These are phyloP conservation scores for Cygnus buccinator DNA, from an alignment of 2,113 vertebrate genomes.

Conservation along the genomic window DNA sequence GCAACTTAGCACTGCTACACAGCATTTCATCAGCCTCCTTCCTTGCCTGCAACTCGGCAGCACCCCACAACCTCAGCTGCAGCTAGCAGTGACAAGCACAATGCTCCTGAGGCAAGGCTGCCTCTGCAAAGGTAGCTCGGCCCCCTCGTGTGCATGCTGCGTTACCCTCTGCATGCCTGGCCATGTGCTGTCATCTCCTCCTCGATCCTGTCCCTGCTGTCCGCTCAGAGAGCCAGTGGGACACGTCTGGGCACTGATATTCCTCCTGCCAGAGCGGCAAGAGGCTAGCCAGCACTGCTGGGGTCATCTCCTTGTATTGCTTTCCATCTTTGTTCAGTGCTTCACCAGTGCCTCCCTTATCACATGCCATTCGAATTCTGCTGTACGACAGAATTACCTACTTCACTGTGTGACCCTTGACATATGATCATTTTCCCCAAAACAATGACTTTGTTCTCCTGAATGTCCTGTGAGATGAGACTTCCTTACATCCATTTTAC, in stretches of 20 bases:
- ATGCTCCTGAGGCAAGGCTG: background rate
- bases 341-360: background rate
- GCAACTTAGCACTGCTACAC: accelerated
- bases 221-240: background rate
- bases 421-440: background rate
- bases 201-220: background rate
- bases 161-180: background rate
- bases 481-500: background rate
- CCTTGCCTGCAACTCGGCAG: background rate
- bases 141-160: accelerated
- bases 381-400: background rate
- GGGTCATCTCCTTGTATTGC: background rate
- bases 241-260: background rate
- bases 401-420: background rate
- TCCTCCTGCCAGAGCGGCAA: background rate
- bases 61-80: background rate
- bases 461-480: background rate
- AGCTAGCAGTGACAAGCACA: background rate
- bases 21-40: accelerated
- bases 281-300: background rate
- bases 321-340: background rate
- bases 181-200: accelerated
- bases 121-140: background rate
- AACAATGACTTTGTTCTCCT: background rate
- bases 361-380: background rate